Percentiles rank a stretch among this genome's conserved stretches.
phyloP scores from a whole-genome alignment of 1,140 invertebrate species.

The Psilanteris sp. region DNA sequence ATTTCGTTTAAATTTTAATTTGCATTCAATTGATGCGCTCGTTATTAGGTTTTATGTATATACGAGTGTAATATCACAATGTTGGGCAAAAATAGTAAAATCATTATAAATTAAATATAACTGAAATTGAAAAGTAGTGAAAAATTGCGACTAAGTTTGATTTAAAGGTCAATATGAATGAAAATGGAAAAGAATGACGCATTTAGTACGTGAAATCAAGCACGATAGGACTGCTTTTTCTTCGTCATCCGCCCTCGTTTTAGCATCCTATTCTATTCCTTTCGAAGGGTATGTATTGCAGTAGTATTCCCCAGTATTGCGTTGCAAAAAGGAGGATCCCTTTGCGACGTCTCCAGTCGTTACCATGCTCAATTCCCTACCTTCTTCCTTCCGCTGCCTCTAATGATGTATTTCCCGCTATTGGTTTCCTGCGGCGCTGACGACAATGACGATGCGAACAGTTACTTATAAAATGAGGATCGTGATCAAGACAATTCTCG shows the following conservation, averaged over 20 bases:
- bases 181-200: slow-evolving; percentile 52
- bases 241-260: slow-evolving; percentile 52
- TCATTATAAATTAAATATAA: no score
- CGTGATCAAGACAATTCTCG: slow-evolving; percentile 45
- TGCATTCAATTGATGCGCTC: no score
- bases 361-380: slow-evolving; percentile 64
- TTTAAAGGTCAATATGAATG: slow-evolving; percentile 37
- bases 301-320: slow-evolving; percentile 26
- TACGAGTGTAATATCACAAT: no score
- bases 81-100: no score
- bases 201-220: slow-evolving; percentile 61
- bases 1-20: no score
- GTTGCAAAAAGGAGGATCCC: slow-evolving; percentile 46
- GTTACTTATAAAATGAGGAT: slow-evolving; percentile 46
- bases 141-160: slow-evolving; percentile 17
- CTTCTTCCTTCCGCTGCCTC: slow-evolving; percentile 68
- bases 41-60: no score
- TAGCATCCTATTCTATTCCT: slow-evolving; percentile 48
- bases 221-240: slow-evolving; percentile 51
- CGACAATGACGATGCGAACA: slow-evolving; percentile 68
- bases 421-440: slow-evolving; percentile 71
- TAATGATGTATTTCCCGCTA: slow-evolving; percentile 76
- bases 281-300: slow-evolving; percentile 40
- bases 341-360: slow-evolving; percentile 64
- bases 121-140: slow-evolving; percentile 20